Conservation (phyloP, 2,888 invertebrate species). For the Eilema depressum region DNA sequence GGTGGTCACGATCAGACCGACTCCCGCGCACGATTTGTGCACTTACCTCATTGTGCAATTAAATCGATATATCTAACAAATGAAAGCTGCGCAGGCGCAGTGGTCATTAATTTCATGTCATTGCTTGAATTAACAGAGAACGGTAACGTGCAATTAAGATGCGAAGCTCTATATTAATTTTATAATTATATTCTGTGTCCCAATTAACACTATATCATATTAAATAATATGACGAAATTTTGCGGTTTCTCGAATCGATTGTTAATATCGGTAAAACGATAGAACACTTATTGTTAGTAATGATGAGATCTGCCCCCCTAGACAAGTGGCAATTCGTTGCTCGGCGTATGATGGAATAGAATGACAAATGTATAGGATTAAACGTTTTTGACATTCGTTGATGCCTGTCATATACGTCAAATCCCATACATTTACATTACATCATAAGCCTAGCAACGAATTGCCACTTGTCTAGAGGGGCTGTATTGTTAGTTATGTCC, state of each 20-base stretch:
- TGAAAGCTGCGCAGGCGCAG: constrained; percentile 61
- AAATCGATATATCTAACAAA: constrained; percentile 51
- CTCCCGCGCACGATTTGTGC: constrained; percentile 68
- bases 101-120: constrained; percentile 53
- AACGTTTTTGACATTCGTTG: no score
- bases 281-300: constrained; percentile 61
- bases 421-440: no score
- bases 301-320: constrained; percentile 33
- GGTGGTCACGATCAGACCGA: constrained; percentile 67
- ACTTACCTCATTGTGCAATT: constrained; percentile 65
- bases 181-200: constrained; percentile 74
- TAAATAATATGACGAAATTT: constrained; percentile 67
- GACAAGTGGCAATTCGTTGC: no score
- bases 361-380: no score
- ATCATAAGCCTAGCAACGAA: no score
- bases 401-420: no score
- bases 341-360: no score
- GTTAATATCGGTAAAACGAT: constrained; percentile 71
- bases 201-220: constrained; percentile 72
- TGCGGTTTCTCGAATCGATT: constrained; percentile 66
- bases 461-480: no score
- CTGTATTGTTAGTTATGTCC: constrained; percentile 48
- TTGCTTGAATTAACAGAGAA: constrained; percentile 50
- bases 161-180: constrained; percentile 41
- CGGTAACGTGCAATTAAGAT: constrained; percentile 48